Base-by-base conservation (phyloP, 2,888 invertebrate species). In the Mesoligia furuncula region DNA sequence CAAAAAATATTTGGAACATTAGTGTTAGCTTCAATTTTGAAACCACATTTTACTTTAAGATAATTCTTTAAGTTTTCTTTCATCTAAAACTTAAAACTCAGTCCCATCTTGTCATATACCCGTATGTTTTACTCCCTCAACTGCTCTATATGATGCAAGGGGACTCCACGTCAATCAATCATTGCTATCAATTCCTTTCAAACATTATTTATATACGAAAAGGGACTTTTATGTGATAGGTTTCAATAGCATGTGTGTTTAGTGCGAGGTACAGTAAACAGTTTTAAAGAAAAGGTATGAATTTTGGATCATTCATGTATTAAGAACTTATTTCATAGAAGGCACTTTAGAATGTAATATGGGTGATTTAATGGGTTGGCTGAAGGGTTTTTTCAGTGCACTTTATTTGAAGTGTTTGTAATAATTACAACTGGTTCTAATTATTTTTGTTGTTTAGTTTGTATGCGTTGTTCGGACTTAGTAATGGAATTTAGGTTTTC, bases 111-210 rank as follows among this genome's bases (percentile, higher is more conserved):
- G 67, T 68, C 61, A 75, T 39, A 24, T n/a, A 62, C 69, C 48
- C 66, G 27, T 70, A 51, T 73, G 36, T 78, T 78, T 59, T 79
- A 54, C 75, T 81, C 84, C 82, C 81, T 81, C 77, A 76, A 84
- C 80, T 82, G 79, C 80, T 73, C 66, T 71, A 69, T 80, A 85
- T 67, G 87, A 90, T 90, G 87, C 89, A 86, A 87, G 88, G 88
- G 89, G 88, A 85, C 89, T 85, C 80, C 77, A 84, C 76, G 77
- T 82, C 92, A 91, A 95, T 95, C 94, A 92, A 94, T 95, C 94
- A 94, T 93, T 89, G 90, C 92, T 94, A 94, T 93, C 93, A 93
- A 93, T 93, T 90, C 89, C 92, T 92, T 93, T 94, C 92, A 92
- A 92, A 91, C 88, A 90, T 91, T 92, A 91, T 93, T 93, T 93